Evolutionary conservation across 2,888 invertebrate genomes (phyloP).

Genomic region (Andrena haemorrhoa): DNA sequence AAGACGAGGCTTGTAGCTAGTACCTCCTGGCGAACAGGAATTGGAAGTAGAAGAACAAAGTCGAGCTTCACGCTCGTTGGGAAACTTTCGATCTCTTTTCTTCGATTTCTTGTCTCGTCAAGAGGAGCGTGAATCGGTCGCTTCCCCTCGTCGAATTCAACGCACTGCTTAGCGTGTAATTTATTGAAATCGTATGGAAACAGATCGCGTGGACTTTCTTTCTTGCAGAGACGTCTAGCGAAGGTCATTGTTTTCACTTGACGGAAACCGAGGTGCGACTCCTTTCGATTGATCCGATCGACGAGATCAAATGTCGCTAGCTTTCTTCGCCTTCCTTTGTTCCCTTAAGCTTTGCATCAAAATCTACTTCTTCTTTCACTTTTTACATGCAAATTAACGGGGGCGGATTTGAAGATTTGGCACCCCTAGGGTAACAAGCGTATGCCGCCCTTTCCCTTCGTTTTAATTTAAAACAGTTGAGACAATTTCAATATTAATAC

Average conservation of each 20-base stretch:
- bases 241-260: conserved; percentile 72
- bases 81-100: conserved; percentile 56
- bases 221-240: conserved; percentile 43
- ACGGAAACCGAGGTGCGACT: conserved; percentile 48
- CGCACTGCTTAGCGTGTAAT: conserved; percentile 70
- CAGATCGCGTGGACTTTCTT: conserved; percentile 72
- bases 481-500: too few relatives aligned
- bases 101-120: conserved; percentile 31
- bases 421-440: too few relatives aligned
- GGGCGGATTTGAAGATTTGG: too few relatives aligned
- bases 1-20: neutral
- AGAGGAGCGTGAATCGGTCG: conserved; percentile 34
- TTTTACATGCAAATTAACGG: too few relatives aligned
- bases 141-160: conserved; percentile 61
- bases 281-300: conserved; percentile 44
- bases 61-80: conserved; percentile 17
- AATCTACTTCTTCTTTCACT: neutral
- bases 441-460: too few relatives aligned
- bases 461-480: too few relatives aligned
- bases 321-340: conserved; percentile 34
- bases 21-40: neutral
- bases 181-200: conserved; percentile 75
- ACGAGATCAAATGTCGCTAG: conserved; percentile 30
- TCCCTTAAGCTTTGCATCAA: neutral
- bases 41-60: neutral